Evolutionary conservation across 2,888 invertebrate species (phyloP), one percentile per base, ranked within the genome.

Genomic region (Metacarcinus magister): DNA sequence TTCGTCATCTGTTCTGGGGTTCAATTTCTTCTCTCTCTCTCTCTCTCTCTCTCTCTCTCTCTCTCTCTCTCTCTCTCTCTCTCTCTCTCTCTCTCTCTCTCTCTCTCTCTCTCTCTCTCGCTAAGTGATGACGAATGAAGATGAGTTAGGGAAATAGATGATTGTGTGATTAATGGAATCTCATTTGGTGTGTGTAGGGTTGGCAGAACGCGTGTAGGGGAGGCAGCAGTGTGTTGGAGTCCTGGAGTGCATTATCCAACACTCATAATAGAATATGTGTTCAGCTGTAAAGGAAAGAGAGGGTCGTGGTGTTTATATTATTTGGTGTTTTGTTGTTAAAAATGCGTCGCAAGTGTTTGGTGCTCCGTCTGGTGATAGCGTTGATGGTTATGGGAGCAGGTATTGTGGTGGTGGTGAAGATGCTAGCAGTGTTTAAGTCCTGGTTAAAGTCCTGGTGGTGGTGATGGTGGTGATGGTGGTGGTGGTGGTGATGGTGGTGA

Each of bases 1-100:
- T 82, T 28, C 82, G 8, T 82, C 82, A 67, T 67, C 44, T 43
- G 16, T 16, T 54, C 1, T 92, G 54, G 67, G 23, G 0, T 23
- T 23, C 54, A 2, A 54, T 54, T 54, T 54, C 8, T 10, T 91
- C 44, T 44, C 44, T n/a, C 91, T 91, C 91, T 44, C 43, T 90
- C 90, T 39, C 90, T 90, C 90, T 46, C 46, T 39, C 90, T 90
- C 90, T 39, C 89, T 46, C 46, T 75, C 75, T 75, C 75, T 75
- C 75, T 39, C 39, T 43, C 39, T 90, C 90, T 43, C 44, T 44
- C 90, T 90, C 44, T 91, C 23, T 19, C 91, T 91, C 91, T 91
- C 91, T 54, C 32, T 92, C 92, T 92, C 92, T 48, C 92, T 92
- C 92, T 92, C 44, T 44, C 92, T 92, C n/a, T 92, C 48, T 48